These are phyloP conservation scores for Matsumurasca onukii DNA, from an alignment of 1,140 invertebrate genomes.

Conservation along the genomic window DNA sequence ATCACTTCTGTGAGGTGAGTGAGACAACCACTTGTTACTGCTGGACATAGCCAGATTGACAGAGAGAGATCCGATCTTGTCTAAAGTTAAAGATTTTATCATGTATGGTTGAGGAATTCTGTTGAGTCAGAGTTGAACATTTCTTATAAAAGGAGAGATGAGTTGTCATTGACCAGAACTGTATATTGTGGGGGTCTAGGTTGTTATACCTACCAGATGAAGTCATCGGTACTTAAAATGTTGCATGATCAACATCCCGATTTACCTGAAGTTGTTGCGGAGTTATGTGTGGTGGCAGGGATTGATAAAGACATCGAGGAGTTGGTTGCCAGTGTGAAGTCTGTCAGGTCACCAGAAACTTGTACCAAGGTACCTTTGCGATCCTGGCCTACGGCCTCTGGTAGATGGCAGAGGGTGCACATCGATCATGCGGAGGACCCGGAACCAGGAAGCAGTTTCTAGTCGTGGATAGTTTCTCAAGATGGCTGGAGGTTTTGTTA, in stretches of 20 bases:
- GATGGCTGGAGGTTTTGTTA: background rate
- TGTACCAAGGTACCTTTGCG: background rate
- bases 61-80: background rate
- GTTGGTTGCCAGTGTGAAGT: background rate
- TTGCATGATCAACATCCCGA: background rate
- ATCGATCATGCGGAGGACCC: background rate
- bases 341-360: background rate
- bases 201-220: background rate
- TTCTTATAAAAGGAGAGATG: background rate
- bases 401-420: background rate
- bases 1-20: too few species aligned
- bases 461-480: background rate
- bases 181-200: background rate
- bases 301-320: background rate
- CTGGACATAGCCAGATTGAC: too few species aligned
- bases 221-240: background rate
- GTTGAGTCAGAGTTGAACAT: too few species aligned
- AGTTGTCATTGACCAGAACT: background rate
- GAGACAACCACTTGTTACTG: too few species aligned
- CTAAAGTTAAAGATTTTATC: background rate
- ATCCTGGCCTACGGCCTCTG: background rate
- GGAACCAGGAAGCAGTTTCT: background rate
- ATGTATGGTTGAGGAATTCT: background rate
- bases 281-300: background rate
- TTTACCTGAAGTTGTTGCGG: background rate